Base-by-base conservation (phyloP, 2,113 vertebrate species). In the Jacana jacana region DNA sequence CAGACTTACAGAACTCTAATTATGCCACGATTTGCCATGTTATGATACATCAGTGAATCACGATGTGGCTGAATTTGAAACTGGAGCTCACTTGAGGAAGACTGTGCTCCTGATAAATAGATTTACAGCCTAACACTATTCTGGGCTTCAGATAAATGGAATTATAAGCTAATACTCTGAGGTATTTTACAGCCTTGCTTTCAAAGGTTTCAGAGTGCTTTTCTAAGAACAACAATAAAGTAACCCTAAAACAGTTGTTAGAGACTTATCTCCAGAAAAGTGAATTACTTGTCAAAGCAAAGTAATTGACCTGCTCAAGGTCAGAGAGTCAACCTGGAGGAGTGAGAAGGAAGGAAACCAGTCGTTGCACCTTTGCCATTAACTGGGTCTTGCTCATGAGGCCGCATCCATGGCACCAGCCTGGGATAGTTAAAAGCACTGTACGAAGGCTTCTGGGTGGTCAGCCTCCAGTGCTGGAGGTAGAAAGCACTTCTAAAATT, bases 1-100 rank as follows among this genome's bases (percentile, higher is more conserved):
- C 57, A 88, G 30, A 90, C 49, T 83, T 63, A 40, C 31, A 86
- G 68, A 90, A 77, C 25, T 88, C 28, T n/a, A 94, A 82, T 76
- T 84, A 89, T 77, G 31, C 15, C 49, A 81, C 42, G 51, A 10
- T 83, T 90, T 88, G n/a, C 14, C 25, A 57, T 17, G 11, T 77
- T 81, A 69, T 44, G 86, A 64, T 63, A 86, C 13, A 81, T 17
- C 63, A 83, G 80, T 80, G 28, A 91, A 80, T 73, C 16, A 49
- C 22, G 13, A 65, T 71, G 25, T 63, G 60, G 37, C 46, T 86
- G 54, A 81, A 86, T 72, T 88, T 33, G 40, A 77, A 91, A 68
- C 25, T 15, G 76, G 44, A 88, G 33, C 65, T 91, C 30, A 61
- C 57, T 79, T 68, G 61, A 82, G 37, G 57, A 91, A 82, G 23